Percentiles rank a stretch among this genome's conserved stretches.
Evolutionary conservation across 2,888 invertebrate genomes (phyloP).

Genomic region (Drosophila colorata): DNA sequence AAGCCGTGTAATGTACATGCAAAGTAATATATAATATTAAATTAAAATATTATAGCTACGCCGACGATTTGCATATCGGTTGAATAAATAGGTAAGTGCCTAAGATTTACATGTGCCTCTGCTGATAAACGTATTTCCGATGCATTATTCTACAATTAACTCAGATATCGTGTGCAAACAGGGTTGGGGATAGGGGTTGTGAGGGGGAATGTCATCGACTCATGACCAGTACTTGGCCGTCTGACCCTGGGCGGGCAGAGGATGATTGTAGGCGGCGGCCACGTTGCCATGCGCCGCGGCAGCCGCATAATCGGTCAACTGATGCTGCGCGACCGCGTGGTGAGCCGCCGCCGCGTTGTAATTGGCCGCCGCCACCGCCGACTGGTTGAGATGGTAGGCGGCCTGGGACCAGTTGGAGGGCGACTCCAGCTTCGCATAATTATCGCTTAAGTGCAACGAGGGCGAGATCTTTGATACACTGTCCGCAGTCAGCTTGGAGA

Average conservation of each 20-base stretch:
- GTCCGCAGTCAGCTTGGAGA: slow-evolving; percentile 86
- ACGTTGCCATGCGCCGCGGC: slow-evolving; percentile 82
- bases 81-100: slow-evolving; percentile 54
- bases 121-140: slow-evolving; percentile 38
- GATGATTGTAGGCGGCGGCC: slow-evolving; percentile 83
- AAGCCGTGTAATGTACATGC: slow-evolving; percentile 56
- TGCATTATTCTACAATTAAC: slow-evolving; percentile 27
- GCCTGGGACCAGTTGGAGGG: slow-evolving; percentile 84
- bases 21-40: slow-evolving; percentile 44
- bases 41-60: slow-evolving; percentile 58
- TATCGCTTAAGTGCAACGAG: slow-evolving; percentile 82
- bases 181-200: not conserved
- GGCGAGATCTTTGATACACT: slow-evolving; percentile 85
- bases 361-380: slow-evolving; percentile 83
- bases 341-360: slow-evolving; percentile 83
- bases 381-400: slow-evolving; percentile 83
- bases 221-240: slow-evolving; percentile 84
- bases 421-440: slow-evolving; percentile 83
- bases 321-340: slow-evolving; percentile 76
- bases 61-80: slow-evolving; percentile 37
- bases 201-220: slow-evolving; percentile 25
- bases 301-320: slow-evolving; percentile 82
- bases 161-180: not conserved
- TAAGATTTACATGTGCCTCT: slow-evolving; percentile 57
- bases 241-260: slow-evolving; percentile 80